Conservation (phyloP, 1,140 invertebrate genomes). For the Xylocopa sonorina region DNA sequence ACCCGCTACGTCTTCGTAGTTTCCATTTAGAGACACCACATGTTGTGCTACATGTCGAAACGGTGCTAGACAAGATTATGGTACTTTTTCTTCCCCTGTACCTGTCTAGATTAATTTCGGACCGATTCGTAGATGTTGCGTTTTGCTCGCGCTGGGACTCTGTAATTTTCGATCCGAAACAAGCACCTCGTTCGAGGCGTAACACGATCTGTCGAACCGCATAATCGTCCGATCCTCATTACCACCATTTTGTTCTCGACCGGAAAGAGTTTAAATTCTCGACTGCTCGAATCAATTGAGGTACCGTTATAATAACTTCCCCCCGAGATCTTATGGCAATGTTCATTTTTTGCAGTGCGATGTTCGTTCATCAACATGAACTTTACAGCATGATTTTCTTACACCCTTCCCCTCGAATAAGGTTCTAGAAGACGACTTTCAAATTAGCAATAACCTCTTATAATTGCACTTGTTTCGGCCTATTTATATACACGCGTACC, state of each 20-base stretch:
- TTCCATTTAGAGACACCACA: not conserved
- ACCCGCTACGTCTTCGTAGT: not conserved
- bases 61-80: not conserved
- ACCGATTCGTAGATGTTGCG: slow-evolving; percentile 6
- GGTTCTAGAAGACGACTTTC: too few species aligned
- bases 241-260: slow-evolving; percentile 2
- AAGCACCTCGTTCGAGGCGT: slow-evolving; percentile 8
- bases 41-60: not conserved
- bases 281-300: not conserved
- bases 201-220: slow-evolving; percentile 24
- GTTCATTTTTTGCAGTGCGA: not conserved
- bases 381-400: not conserved
- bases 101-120: not conserved
- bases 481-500: not conserved
- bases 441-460: not conserved
- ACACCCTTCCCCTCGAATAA: too few species aligned
- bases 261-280: slow-evolving; percentile 13
- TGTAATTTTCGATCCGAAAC: slow-evolving; percentile 14
- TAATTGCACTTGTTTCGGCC: too few species aligned
- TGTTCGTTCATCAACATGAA: not conserved
- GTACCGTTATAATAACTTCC: slow-evolving; percentile 11
- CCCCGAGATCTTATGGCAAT: not conserved
- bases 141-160: not conserved
- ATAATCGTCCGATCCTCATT: slow-evolving; percentile 33
- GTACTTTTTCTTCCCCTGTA: not conserved